These are phyloP conservation scores for Cremastinae sp. DNA, from an alignment of 2,888 invertebrate species.

Conservation along the genomic window DNA sequence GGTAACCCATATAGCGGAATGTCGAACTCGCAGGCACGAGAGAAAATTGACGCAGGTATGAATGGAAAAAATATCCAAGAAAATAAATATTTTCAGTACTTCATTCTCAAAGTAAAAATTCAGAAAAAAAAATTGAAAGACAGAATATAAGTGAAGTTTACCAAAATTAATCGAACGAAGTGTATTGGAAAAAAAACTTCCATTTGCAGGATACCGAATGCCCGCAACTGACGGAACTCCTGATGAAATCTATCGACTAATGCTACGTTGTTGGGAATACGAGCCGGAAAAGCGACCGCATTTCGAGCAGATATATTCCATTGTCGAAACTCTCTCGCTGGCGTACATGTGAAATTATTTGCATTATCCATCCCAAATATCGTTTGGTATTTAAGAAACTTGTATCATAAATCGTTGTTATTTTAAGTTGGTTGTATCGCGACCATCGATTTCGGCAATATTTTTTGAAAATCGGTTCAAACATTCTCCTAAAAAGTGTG, in stretches of 20 bases:
- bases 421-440: no score
- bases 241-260: conserved; percentile 93
- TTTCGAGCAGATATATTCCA: conserved; percentile 92
- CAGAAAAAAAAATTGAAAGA: not conserved
- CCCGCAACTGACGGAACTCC: conserved; percentile 94
- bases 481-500: no score
- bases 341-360: conserved; percentile 66
- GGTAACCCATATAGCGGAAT: conserved; percentile 96
- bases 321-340: conserved; percentile 85
- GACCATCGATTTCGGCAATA: no score
- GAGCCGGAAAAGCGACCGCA: conserved; percentile 95
- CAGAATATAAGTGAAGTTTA: not conserved
- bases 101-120: not conserved
- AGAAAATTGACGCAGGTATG: conserved; percentile 95
- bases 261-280: conserved; percentile 97
- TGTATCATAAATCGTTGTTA: conserved; percentile 56
- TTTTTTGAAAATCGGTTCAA: no score
- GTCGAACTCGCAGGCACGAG: conserved; percentile 95
- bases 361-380: conserved; percentile 14
- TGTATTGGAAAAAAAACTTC: conserved; percentile 8
- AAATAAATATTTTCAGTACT: not conserved
- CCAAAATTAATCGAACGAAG: not conserved
- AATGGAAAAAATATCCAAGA: not conserved
- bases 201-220: conserved; percentile 91
- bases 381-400: conserved; percentile 42